A percentile compares a stretch with the other conserved stretches of the same genome.
Conservation (phyloP, 2,113 vertebrate genomes). For the Deroptyus accipitrinus region DNA sequence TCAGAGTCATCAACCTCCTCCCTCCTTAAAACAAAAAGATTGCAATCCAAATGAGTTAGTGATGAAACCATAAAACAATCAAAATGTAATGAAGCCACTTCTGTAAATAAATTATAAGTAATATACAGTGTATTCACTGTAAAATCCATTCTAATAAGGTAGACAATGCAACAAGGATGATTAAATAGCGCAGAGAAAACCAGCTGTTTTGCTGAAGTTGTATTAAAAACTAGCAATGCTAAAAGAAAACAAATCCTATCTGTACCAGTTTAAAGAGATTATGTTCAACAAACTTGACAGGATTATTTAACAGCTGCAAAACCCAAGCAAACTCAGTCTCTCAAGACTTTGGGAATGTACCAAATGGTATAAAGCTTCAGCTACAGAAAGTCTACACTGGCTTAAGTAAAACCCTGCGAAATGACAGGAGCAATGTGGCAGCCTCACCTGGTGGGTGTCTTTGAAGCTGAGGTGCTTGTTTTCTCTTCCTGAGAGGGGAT, state of each 20-base stretch:
- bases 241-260: neutral
- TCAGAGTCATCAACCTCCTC: constrained; percentile 55
- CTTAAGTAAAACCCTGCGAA: neutral
- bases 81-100: neutral
- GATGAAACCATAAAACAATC: neutral
- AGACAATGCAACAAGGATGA: neutral
- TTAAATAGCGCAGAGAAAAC: neutral
- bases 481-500: constrained; percentile 84
- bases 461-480: constrained; percentile 82
- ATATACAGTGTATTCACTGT: neutral
- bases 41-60: neutral
- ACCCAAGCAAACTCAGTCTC: neutral
- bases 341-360: neutral
- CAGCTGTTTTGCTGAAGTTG: neutral
- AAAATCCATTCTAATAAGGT: neutral
- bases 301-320: neutral
- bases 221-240: neutral
- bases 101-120: neutral
- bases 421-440: neutral
- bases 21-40: constrained; percentile 48
- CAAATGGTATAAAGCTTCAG: neutral
- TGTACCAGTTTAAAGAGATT: neutral
- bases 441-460: constrained; percentile 82
- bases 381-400: neutral
- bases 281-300: neutral